Evolutionary conservation across 2,888 invertebrate genomes (phyloP), one percentile per base, ranked within the genome.

Genomic region (Anticlea derivata): DNA sequence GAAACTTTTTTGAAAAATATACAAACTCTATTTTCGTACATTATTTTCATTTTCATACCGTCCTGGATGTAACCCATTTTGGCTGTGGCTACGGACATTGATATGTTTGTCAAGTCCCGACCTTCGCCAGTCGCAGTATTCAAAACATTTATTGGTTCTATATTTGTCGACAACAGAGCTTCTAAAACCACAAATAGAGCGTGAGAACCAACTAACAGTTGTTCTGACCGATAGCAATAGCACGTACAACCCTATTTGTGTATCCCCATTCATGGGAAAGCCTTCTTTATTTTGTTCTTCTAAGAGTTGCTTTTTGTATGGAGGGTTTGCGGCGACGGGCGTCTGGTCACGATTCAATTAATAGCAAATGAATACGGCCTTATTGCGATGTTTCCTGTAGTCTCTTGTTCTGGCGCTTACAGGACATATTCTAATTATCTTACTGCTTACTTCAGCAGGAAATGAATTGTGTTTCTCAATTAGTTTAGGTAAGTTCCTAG

Each of bases 261-360:
- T 50, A 12, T 31, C 17, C 2, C 13, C 17, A 6, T 7, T 10
- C 48, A 50, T n/a, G 5, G 30, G 55, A 70, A 71, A 69, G 50
- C 65, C 52, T 52, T 65, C 75, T 66, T 67, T 75, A 64, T 64
- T 23, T 17, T 8, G 5, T 13, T 43, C 6, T 7, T n/a, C 12
- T 61, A 69, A 78, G 61, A 68, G 58, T 54, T 58, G 50, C 53
- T 56, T 56, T 11, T 58, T 5, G 50, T 50, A 55, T 49, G 44
- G 44, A 61, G 44, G 54, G 51, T 45, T 51, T 50, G 51, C 54
- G 55, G 55, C 61, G 63, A 60, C 65, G 52, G 59, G 58, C 69
- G 71, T 70, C 74, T 68, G 67, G 71, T 72, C 77, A 75, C 76
- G 78, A 79, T 73, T 80, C 77, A 78, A 82, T 81, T 77, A 78